These are phyloP conservation scores for Rhopalosiphum padi DNA, from an alignment of 1,140 invertebrate genomes.

Conservation along the genomic window DNA sequence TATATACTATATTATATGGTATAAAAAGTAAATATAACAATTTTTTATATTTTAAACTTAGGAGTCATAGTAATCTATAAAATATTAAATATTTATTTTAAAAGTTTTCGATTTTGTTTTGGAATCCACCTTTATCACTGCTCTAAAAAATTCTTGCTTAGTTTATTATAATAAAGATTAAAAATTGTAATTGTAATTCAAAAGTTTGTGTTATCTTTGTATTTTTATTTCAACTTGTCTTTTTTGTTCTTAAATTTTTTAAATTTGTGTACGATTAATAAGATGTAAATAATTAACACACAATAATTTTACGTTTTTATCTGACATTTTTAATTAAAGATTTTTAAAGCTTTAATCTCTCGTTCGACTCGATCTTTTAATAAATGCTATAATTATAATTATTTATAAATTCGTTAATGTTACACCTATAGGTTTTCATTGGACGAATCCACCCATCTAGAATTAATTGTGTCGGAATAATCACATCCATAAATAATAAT, in stretches of 20 bases:
- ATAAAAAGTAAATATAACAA: not conserved
- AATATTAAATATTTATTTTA: slow-evolving; percentile 3
- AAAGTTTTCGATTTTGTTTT: not conserved
- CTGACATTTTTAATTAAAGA: not conserved
- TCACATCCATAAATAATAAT: not conserved
- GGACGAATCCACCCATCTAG: not conserved
- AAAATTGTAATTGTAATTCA: not conserved
- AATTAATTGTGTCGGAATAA: not conserved
- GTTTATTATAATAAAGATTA: not conserved
- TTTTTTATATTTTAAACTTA: not conserved
- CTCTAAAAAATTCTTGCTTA: not conserved
- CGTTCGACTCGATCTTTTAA: too few species aligned
- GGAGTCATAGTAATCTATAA: not conserved
- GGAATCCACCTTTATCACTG: not conserved
- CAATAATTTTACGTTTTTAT: not conserved
- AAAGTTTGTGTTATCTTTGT: not conserved
- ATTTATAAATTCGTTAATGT: not conserved
- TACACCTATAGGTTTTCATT: not conserved
- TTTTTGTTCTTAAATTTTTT: not conserved
- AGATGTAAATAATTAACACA: too few species aligned
- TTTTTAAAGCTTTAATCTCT: not conserved
- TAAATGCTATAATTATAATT: not conserved
- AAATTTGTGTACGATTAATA: not conserved
- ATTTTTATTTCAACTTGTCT: not conserved
- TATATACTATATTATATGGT: not conserved